Evolutionary conservation across 2,113 vertebrate species (phyloP), one percentile per base, ranked within the genome.

Genomic region (Hiodon alosoides): DNA sequence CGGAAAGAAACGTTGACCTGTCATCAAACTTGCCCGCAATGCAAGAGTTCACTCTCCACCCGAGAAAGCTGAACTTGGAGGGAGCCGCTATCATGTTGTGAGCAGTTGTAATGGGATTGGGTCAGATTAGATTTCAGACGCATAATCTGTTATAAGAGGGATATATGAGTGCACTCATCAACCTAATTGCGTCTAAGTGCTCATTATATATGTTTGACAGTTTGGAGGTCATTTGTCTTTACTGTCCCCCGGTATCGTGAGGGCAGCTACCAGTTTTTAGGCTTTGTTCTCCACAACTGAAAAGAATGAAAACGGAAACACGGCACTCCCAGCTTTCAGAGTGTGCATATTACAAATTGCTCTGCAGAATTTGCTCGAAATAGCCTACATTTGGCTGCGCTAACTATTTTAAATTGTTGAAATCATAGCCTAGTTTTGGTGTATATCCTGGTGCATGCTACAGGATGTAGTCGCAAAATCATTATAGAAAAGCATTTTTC

Each of bases 91-190:
- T 59, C 9, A n/a, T 50, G 46, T 52, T 51, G 58, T 52, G 66
- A 69, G 66, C 10, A 50, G 58, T 47, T 62, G 61, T 54, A 71
- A 60, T 64, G 13, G 53, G 61, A n/a, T 65, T 71, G 13, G 16
- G 58, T 71, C 69, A 71, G 69, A 76, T 71, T n/a, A 71, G 62
- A 53, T 52, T 10, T 69, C 51, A 61, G 65, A 61, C 3, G 14
- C 52, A 47, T 76, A 55, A 76, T 62, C 16, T 73, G 51, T 71
- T 57, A 31, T 13, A 72, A 50, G 10, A 72, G 55, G 9, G 70
- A 59, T 72, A 58, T 60, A 48, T 61, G 57, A 59, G n/a, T 55
- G 53, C 57, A 8, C 69, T 71, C 70, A 60, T 72, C 70, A 60
- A 61, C 48, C 48, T 72, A 72, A 60, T 72, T 59, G 57, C 46